phyloP scores from a whole-genome alignment of 1,140 invertebrate species.

The Chironomus tepperi region DNA sequence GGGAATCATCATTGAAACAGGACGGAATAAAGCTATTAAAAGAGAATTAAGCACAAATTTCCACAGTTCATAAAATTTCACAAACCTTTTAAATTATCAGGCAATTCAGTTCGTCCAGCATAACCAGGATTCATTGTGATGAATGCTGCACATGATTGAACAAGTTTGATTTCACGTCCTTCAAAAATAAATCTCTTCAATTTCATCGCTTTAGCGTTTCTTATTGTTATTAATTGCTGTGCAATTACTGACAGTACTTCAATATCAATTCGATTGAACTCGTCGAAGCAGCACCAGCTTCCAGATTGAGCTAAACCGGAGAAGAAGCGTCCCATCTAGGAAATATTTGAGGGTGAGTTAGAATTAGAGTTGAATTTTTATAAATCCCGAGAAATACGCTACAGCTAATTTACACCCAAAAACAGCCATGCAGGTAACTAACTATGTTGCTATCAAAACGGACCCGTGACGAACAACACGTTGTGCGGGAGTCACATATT shows the following conservation, averaged over 20 bases:
- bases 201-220: constrained; percentile 62
- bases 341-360: neutral
- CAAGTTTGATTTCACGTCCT: constrained; percentile 76
- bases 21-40: constrained; percentile 62
- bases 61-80: neutral
- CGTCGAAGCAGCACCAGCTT: constrained; percentile 88
- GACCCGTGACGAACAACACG: no score
- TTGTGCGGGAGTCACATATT: no score
- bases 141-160: constrained; percentile 78
- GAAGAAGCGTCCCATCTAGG: constrained; percentile 71
- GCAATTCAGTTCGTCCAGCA: constrained; percentile 75
- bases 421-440: no score
- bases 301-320: constrained; percentile 78
- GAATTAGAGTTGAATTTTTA: neutral
- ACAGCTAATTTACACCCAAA: no score
- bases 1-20: constrained; percentile 89
- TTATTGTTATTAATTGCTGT: constrained; percentile 69
- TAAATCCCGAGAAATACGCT: neutral
- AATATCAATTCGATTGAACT: constrained; percentile 86
- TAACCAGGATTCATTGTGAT: constrained; percentile 89
- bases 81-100: constrained; percentile 64
- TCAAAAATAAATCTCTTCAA: constrained; percentile 72
- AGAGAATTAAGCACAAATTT: no score
- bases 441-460: no score
- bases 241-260: constrained; percentile 85